These are phyloP conservation scores for Eilema depressum DNA, from an alignment of 2,888 invertebrate species.

Conservation along the genomic window DNA sequence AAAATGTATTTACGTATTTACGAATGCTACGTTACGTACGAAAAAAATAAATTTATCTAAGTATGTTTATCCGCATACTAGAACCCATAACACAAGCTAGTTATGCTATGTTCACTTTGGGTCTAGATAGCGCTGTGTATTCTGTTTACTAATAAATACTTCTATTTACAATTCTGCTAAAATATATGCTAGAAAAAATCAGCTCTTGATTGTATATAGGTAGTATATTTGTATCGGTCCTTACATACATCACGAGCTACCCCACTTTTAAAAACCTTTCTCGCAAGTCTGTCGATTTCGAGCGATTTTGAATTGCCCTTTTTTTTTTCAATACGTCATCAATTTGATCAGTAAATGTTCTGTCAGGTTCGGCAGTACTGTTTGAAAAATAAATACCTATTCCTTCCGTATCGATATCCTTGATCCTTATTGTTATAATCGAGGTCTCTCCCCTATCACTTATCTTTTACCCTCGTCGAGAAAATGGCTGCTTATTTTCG, in stretches of 20 bases:
- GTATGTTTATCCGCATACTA: no score
- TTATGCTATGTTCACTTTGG: no score
- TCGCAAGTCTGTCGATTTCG: not conserved
- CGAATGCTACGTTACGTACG: no score
- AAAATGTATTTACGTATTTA: no score
- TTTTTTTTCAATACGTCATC: not conserved
- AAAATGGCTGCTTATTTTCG: conserved; percentile 72
- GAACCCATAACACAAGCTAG: no score
- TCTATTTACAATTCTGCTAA: no score
- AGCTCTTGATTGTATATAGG: no score
- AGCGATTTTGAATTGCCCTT: not conserved
- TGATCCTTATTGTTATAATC: conserved; percentile 55
- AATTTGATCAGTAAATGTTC: not conserved
- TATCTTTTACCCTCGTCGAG: conserved; percentile 74
- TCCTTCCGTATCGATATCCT: conserved; percentile 54
- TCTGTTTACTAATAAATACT: no score
- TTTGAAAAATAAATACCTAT: conserved; percentile 49
- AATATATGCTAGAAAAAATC: no score
- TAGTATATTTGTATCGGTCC: not conserved
- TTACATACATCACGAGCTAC: not conserved
- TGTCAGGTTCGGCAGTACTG: conserved; percentile 17
- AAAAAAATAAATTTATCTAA: no score
- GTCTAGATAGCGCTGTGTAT: no score
- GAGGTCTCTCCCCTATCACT: conserved; percentile 71
- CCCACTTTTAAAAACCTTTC: not conserved